Evolutionary conservation across 2,797 vertebrate genomes (phyloP).

Genomic region (Holocentrus rufus): DNA sequence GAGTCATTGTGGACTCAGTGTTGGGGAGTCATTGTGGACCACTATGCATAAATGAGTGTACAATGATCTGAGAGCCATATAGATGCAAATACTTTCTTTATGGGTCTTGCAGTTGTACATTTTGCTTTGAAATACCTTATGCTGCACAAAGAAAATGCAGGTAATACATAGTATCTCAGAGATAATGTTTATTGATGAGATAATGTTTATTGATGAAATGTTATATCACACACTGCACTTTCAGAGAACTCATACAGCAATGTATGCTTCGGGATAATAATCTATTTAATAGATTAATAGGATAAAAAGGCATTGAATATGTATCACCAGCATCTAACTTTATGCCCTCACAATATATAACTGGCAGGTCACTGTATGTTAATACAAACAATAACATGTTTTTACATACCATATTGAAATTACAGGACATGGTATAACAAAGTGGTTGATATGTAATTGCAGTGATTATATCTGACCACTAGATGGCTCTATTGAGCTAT

Average conservation of each 20-base stretch:
- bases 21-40: slow-evolving; percentile 41
- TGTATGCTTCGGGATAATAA: slow-evolving; percentile 34
- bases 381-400: slow-evolving; percentile 3
- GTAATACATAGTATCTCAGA: slow-evolving; percentile 35
- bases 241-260: slow-evolving; percentile 58
- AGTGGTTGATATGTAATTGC: slow-evolving; percentile 39
- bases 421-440: slow-evolving; percentile 44
- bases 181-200: slow-evolving; percentile 63
- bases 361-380: slow-evolving; percentile 25
- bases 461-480: slow-evolving; percentile 56
- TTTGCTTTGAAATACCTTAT: slow-evolving; percentile 10
- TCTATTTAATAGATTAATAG: slow-evolving; percentile 56
- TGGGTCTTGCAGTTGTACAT: slow-evolving; percentile 23
- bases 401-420: slow-evolving; percentile 33
- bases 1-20: slow-evolving; percentile 40
- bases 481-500: slow-evolving; percentile 62
- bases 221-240: slow-evolving; percentile 75
- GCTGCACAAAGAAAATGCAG: slow-evolving; percentile 50
- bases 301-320: slow-evolving; percentile 27
- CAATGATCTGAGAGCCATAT: slow-evolving; percentile 44
- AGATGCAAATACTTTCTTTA: slow-evolving; percentile 38
- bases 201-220: neutral
- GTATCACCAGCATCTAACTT: slow-evolving; percentile 41
- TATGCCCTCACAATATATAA: slow-evolving; percentile 52
- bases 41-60: slow-evolving; percentile 22